Conservation (phyloP, 2,113 vertebrate genomes). For the Lepisosteus oculatus region DNA sequence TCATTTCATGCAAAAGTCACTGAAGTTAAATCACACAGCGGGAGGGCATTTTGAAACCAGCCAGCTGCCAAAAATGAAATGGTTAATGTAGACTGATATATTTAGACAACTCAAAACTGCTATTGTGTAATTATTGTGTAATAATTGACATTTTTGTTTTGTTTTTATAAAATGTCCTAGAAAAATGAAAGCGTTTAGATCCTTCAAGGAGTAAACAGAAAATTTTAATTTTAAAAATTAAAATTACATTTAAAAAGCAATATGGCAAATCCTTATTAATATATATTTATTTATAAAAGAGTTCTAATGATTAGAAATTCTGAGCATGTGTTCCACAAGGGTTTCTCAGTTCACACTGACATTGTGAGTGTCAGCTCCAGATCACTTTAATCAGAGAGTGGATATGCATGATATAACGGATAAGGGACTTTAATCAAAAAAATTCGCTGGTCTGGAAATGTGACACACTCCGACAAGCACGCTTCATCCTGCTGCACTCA, state of each 20-base stretch:
- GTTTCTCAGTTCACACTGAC: constrained; percentile 88
- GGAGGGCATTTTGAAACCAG: no score
- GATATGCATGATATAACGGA: constrained; percentile 99
- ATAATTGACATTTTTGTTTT: neutral
- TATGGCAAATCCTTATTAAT: constrained; percentile 18
- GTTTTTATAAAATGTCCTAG: neutral
- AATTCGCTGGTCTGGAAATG: constrained; percentile 99
- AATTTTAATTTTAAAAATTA: neutral
- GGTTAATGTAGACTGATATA: no score
- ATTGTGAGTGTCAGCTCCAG: constrained; percentile 98
- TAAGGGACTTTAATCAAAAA: constrained; percentile 99
- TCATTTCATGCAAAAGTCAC: no score
- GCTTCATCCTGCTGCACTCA: constrained; percentile 82
- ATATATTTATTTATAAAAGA: constrained; percentile 1
- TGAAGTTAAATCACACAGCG: no score
- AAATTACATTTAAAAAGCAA: constrained; percentile 10
- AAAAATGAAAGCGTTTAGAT: neutral
- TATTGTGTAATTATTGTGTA: no score
- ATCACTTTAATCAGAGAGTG: constrained; percentile 99
- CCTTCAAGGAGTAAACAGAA: constrained; percentile 11
- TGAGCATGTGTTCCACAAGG: constrained; percentile 82
- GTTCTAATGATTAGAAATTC: constrained; percentile 80
- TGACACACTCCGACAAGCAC: constrained; percentile 96
- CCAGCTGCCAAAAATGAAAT: no score
- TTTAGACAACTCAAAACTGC: no score